phyloP scores from a whole-genome alignment of 1,140 invertebrate species.

The Anastatus disparis region DNA sequence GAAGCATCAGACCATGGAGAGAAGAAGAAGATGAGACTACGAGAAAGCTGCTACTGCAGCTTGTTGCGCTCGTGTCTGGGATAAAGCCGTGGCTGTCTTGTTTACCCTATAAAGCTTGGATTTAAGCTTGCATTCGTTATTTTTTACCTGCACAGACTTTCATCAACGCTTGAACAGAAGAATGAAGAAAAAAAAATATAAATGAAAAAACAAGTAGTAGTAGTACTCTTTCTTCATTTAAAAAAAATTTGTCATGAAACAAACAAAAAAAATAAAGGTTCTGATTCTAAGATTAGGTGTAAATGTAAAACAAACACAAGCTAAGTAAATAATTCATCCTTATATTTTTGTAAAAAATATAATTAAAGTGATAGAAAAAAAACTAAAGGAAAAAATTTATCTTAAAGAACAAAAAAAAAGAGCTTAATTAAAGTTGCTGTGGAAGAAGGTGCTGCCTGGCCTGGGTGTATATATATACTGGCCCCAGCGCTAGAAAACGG shows the following conservation, averaged over 20 bases:
- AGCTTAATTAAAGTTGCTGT: not conserved
- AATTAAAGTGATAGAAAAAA: not conserved
- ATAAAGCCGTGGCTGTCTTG: not conserved
- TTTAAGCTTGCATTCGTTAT: not conserved
- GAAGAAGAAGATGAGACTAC: not conserved
- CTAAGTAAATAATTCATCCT: too few relatives aligned
- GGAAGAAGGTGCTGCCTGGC: not conserved
- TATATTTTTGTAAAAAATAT: too few relatives aligned
- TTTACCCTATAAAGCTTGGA: not conserved
- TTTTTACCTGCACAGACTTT: too few relatives aligned
- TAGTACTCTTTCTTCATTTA: too few relatives aligned
- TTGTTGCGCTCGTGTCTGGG: conserved; percentile 5
- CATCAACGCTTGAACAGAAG: too few relatives aligned
- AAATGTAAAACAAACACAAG: too few relatives aligned
- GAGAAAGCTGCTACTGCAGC: not conserved
- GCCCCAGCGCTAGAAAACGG: too few relatives aligned
- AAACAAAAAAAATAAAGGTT: too few relatives aligned
- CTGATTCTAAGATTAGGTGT: too few relatives aligned
- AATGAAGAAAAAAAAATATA: too few relatives aligned
- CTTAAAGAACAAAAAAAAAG: conserved; percentile 10
- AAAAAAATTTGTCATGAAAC: too few relatives aligned
- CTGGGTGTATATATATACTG: not conserved
- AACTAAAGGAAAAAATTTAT: conserved; percentile 5
- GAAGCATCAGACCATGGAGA: not conserved
- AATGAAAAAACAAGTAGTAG: too few relatives aligned